These are phyloP conservation scores for Andricus quercusramuli DNA, from an alignment of 2,888 invertebrate genomes.

Conservation along the genomic window DNA sequence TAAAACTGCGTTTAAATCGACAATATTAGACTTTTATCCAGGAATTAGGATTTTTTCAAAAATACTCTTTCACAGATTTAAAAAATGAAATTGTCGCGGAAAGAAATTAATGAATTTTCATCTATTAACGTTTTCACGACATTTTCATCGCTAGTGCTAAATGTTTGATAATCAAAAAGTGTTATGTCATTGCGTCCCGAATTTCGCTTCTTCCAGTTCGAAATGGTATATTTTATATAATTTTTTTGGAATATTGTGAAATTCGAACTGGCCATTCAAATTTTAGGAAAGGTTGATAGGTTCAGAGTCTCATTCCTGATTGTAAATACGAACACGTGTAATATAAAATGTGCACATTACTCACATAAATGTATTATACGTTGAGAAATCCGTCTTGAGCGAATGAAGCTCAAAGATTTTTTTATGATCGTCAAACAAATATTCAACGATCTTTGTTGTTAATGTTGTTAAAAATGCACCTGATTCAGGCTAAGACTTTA, in stretches of 20 bases:
- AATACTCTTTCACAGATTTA: not conserved
- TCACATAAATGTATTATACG: conserved; percentile 37
- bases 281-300: not conserved
- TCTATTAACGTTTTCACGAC: not conserved
- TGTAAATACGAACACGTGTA: conserved; percentile 33
- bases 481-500: not conserved
- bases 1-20: not conserved
- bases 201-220: not conserved
- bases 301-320: conserved; percentile 30
- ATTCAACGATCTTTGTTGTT: not conserved
- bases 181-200: not conserved
- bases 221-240: not conserved
- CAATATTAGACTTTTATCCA: not conserved
- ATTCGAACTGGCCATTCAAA: not conserved
- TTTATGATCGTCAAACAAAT: not conserved
- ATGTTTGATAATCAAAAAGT: not conserved
- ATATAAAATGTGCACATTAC: conserved; percentile 18
- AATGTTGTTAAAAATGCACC: conserved; percentile 12
- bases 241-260: not conserved
- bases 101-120: not conserved
- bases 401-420: not conserved
- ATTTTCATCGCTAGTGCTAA: not conserved
- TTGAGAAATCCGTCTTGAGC: not conserved
- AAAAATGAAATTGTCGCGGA: not conserved
- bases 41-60: not conserved